Conservation (phyloP, 2,888 invertebrate genomes). For the Scaptomyza cyrtandrae region DNA sequence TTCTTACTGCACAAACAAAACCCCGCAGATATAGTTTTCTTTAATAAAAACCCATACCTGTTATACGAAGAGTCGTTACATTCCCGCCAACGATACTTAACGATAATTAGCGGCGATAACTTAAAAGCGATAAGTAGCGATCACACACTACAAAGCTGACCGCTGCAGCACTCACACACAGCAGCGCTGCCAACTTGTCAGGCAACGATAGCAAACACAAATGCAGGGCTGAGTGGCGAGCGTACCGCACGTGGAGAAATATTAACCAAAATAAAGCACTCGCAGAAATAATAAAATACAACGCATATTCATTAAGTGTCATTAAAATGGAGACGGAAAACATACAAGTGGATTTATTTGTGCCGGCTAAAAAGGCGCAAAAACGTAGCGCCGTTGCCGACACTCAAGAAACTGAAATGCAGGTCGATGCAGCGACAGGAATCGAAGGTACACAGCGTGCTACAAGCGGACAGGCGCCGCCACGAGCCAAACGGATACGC, state of each 20-base stretch:
- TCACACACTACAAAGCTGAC: slow-evolving; percentile 14
- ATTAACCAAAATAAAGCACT: slow-evolving; percentile 28
- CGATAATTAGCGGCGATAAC: slow-evolving; percentile 3
- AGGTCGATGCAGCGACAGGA: slow-evolving; percentile 88
- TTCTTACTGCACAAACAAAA: too few species aligned
- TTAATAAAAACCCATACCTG: too few species aligned
- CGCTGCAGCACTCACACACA: slow-evolving; percentile 17
- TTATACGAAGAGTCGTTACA: background rate
- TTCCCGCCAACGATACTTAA: slow-evolving; percentile 7
- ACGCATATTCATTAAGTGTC: background rate
- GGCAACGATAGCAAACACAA: slow-evolving; percentile 11
- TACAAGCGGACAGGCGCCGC: slow-evolving; percentile 68
- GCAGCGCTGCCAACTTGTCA: slow-evolving; percentile 12
- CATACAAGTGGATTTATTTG: slow-evolving; percentile 78
- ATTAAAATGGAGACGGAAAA: slow-evolving; percentile 80
- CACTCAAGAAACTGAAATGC: slow-evolving; percentile 86
- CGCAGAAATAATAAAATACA: background rate
- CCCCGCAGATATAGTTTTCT: too few species aligned
- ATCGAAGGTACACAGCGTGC: slow-evolving; percentile 85
- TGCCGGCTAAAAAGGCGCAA: slow-evolving; percentile 71
- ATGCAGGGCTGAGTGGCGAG: slow-evolving; percentile 23
- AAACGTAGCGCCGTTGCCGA: slow-evolving; percentile 72
- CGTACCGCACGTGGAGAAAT: slow-evolving; percentile 46
- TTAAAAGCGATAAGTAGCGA: background rate
- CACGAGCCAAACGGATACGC: slow-evolving; percentile 85